Conservation (phyloP, 2,888 invertebrate species). For the Euphydryas editha region DNA sequence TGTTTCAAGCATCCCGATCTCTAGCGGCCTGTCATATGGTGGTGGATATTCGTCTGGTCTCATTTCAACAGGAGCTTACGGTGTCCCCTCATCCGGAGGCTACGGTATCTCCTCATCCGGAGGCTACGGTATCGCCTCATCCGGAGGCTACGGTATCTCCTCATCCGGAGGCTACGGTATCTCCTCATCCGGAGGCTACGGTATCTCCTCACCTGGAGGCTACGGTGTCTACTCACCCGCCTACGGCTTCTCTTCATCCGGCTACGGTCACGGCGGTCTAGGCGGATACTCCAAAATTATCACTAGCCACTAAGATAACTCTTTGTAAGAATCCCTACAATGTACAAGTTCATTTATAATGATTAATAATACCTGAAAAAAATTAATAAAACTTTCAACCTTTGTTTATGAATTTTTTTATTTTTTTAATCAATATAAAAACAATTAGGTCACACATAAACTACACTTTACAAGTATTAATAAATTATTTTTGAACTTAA, state of each 20-base stretch:
- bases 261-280: slow-evolving; percentile 35
- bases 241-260: slow-evolving; percentile 17
- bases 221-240: slow-evolving; percentile 4
- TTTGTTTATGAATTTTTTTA: slow-evolving; percentile 21
- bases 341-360: slow-evolving; percentile 46
- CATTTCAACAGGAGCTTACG: slow-evolving; percentile 10
- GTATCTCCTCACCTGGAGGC: slow-evolving; percentile 8
- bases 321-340: slow-evolving; percentile 33
- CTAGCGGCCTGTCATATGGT: slow-evolving; percentile 23
- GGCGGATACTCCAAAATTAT: slow-evolving; percentile 42
- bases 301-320: slow-evolving; percentile 44
- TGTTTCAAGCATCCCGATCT: slow-evolving; percentile 27
- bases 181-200: slow-evolving; percentile 2
- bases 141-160: too few species aligned
- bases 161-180: background rate
- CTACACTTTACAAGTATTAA: slow-evolving; percentile 12
- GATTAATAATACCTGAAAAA: slow-evolving; percentile 35
- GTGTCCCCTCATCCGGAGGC: slow-evolving; percentile 12
- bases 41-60: slow-evolving; percentile 17
- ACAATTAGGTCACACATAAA: slow-evolving; percentile 13
- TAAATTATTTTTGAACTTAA: background rate
- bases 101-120: background rate
- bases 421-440: slow-evolving; percentile 26
- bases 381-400: slow-evolving; percentile 29
- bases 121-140: slow-evolving; percentile 15